Evolutionary conservation across 1,140 invertebrate species (phyloP).

Genomic region (Apocrypta bakeri): DNA sequence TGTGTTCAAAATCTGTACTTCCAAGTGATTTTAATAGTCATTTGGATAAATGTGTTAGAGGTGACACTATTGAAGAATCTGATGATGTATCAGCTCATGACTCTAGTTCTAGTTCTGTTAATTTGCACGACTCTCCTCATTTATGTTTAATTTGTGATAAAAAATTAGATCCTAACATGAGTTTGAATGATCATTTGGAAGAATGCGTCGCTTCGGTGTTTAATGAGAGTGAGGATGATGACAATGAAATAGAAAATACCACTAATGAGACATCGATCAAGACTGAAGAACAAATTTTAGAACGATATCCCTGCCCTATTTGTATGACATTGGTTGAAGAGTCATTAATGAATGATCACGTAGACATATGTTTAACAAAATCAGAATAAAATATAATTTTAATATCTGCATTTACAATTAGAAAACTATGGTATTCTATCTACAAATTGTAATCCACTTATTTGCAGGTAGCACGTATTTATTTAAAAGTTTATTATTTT

Average conservation of each 20-base stretch:
- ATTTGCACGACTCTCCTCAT: slow-evolving; percentile 39
- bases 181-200: slow-evolving; percentile 79
- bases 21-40: slow-evolving; percentile 74
- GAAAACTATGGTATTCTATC: neutral
- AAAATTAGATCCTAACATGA: slow-evolving; percentile 68
- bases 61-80: slow-evolving; percentile 13
- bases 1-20: slow-evolving; percentile 72
- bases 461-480: no score
- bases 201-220: slow-evolving; percentile 75
- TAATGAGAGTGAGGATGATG: slow-evolving; percentile 55
- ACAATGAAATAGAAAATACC: slow-evolving; percentile 48
- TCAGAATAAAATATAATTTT: neutral
- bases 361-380: slow-evolving; percentile 65
- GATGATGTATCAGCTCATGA: slow-evolving; percentile 53
- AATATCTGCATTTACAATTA: slow-evolving; percentile 10
- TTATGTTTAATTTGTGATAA: slow-evolving; percentile 79
- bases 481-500: no score
- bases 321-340: slow-evolving; percentile 65
- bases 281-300: slow-evolving; percentile 29
- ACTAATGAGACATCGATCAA: slow-evolving; percentile 35
- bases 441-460: no score
- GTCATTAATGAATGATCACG: slow-evolving; percentile 67
- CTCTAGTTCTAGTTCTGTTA: slow-evolving; percentile 54
- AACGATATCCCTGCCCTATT: slow-evolving; percentile 67
- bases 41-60: slow-evolving; percentile 68